A percentile compares a stretch with the other conserved stretches of the same genome.
phyloP scores from a whole-genome alignment of 2,113 vertebrate species.

The Tragulus kanchil region DNA sequence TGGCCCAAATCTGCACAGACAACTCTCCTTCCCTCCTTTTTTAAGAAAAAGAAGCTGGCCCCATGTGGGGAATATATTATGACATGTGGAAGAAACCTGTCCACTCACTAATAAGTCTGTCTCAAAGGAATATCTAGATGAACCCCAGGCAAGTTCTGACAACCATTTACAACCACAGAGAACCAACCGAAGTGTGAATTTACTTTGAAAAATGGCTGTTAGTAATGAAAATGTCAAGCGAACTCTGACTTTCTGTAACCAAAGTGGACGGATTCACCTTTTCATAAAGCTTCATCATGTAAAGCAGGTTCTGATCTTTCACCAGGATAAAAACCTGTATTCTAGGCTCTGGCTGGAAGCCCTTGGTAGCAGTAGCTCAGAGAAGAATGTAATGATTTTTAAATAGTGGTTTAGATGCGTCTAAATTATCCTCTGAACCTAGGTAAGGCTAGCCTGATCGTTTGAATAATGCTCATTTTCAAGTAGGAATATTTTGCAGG shows the following conservation, averaged over 20 bases:
- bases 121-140: conserved; percentile 59
- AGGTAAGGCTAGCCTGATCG: conserved; percentile 19
- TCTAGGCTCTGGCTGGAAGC: conserved; percentile 54
- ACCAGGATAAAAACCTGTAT: conserved; percentile 54
- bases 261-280: conserved; percentile 68
- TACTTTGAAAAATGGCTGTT: conserved; percentile 76
- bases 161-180: conserved; percentile 70
- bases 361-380: not conserved
- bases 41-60: not conserved
- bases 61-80: not conserved
- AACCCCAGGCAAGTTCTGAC: conserved; percentile 65
- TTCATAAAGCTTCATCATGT: conserved; percentile 45
- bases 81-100: conserved; percentile 29
- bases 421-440: conserved; percentile 67
- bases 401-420: conserved; percentile 63
- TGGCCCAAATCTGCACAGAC: not conserved
- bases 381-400: conserved; percentile 57
- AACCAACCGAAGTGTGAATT: conserved; percentile 69
- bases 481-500: conserved; percentile 17
- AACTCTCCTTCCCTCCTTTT: not conserved
- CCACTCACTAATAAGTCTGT: conserved; percentile 45
- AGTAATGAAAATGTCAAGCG: conserved; percentile 79
- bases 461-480: conserved; percentile 48
- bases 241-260: conserved; percentile 65
- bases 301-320: conserved; percentile 68